Base-by-base conservation (phyloP, 2,888 invertebrate genomes). In the Torymus texanus region DNA sequence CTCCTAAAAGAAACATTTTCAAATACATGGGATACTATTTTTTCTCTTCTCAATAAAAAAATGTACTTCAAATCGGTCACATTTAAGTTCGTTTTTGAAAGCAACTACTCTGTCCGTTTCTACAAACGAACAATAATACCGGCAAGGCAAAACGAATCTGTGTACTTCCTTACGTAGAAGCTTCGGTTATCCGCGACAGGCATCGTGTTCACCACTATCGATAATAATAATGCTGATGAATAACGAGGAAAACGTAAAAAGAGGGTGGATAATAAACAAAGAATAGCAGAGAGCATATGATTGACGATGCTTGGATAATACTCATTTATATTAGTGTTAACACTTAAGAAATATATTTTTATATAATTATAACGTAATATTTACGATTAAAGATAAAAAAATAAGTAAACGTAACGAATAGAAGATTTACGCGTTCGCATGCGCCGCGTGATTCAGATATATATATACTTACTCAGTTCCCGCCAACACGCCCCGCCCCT, bases 251-350 rank as follows among this genome's bases (percentile, higher is more conserved):
- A 68, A 21, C 74, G 62, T 61, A 79, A 68, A 56, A 8, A 53
- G 61, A 63, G n/a, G 55, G 18, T 66, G 50, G 62, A 50, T 41
- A 53, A 53, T 10, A 41, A 65, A 16, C 8, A 53, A 77, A 55
- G 56, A 75, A 75, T 65, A 13, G 80, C 82, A 82, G 83, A 82
- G 78, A 85, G 84, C 86, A 87, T 81, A 84, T 85, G 50, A 72
- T 67, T 71, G 56, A 87, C 86, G 84, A 88, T 88, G 89, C 89
- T 89, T 88, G 41, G 41, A 88, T 86, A 89, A 90, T 90, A 90
- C 90, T 90, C 90, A 90, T 89, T 89, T 89, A 89, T 89, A 89
- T 88, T 90, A 90, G 90, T 89, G 90, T 90, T 90, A 90, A 89
- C 86, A 87, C 81, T 88, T 90, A 89, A 90, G 88, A 90, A 90